Evolutionary conservation across 1,140 invertebrate species (phyloP).

Genomic region (Drosophila cardini): DNA sequence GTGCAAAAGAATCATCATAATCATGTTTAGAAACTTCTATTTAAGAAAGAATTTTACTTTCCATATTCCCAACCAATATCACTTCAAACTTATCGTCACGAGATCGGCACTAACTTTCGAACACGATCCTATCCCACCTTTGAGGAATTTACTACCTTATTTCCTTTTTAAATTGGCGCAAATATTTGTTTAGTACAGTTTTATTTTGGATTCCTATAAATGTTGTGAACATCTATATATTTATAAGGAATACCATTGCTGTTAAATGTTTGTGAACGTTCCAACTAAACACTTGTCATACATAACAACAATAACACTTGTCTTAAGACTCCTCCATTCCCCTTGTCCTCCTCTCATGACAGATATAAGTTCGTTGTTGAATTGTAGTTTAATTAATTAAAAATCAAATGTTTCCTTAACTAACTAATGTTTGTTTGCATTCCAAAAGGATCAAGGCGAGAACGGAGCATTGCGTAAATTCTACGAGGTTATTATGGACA

Average conservation of each 20-base stretch:
- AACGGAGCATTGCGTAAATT: conserved; percentile 93
- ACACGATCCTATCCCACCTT: neutral
- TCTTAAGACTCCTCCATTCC: conserved; percentile 29
- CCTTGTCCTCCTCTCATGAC: neutral
- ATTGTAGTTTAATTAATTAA: neutral
- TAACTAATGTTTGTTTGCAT: conserved; percentile 18
- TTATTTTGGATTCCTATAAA: conserved; percentile 17
- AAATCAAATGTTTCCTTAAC: neutral
- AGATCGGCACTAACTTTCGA: too few relatives aligned
- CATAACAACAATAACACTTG: conserved; percentile 18
- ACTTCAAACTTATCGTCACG: too few relatives aligned
- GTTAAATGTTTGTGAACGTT: conserved; percentile 32
- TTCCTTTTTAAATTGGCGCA: conserved; percentile 21
- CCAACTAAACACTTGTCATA: conserved; percentile 4
- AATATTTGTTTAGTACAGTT: conserved; percentile 6
- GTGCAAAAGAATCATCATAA: too few relatives aligned
- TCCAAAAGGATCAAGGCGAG: conserved; percentile 89
- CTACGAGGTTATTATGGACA: conserved; percentile 91
- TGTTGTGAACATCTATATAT: conserved; percentile 32
- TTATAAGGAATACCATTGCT: conserved; percentile 18
- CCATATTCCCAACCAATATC: too few relatives aligned
- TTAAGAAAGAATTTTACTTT: too few relatives aligned
- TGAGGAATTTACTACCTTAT: neutral
- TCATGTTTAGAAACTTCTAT: too few relatives aligned
- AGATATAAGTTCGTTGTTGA: conserved; percentile 4